Evolutionary conservation across 92 coral and sea anemone genomes (phyloP), one percentile per base, ranked within the genome.

Genomic region (Epizoanthus illoricatus): DNA sequence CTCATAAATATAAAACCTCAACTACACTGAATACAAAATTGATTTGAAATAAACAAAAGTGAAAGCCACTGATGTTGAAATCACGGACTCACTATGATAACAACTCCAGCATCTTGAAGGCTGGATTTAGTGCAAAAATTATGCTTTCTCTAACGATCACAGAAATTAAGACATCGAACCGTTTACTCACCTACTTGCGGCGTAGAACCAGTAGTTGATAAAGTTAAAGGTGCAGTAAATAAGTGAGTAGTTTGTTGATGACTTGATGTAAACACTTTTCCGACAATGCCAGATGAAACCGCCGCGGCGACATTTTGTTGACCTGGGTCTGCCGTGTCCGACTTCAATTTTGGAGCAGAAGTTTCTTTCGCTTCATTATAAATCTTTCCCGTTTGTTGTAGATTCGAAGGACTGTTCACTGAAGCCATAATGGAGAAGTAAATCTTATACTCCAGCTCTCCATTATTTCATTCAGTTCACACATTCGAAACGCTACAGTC

Each of bases 141-240:
- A 71, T 23, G 8, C 28, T 10, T 45, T 47, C 42, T 19, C 13
- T 18, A 8, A 7, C 12, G 52, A 71, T n/a, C 19, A 13, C 59
- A 9, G 23, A 57, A 41, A 43, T 52, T 52, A 42, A 62, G 43
- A 16, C 33, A 5, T 64, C 16, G 43, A 61, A 11, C 56, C 56
- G 69, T 75, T 75, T 63, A 78, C 71, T 17, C 16, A 78, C 82
- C 82, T 45, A 78, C 71, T 78, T 78, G 82, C 42, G 82, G 82
- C 57, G 82, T 23, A 8, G 82, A 78, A 67, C 71, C 42, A 62
- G 60, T 19, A 45, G 82, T 43, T 1, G 71, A 63, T 78, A 70
- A 64, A 78, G 60, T 78, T 61, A 63, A 63, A 62, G 82, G 82
- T 63, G 82, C 43, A 78, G 82, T 78, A 19, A 24, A 63, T 43